These are phyloP conservation scores for human (Homo sapiens) DNA, from an alignment of 2,113 vertebrate genomes.

Conservation along the genomic window DNA sequence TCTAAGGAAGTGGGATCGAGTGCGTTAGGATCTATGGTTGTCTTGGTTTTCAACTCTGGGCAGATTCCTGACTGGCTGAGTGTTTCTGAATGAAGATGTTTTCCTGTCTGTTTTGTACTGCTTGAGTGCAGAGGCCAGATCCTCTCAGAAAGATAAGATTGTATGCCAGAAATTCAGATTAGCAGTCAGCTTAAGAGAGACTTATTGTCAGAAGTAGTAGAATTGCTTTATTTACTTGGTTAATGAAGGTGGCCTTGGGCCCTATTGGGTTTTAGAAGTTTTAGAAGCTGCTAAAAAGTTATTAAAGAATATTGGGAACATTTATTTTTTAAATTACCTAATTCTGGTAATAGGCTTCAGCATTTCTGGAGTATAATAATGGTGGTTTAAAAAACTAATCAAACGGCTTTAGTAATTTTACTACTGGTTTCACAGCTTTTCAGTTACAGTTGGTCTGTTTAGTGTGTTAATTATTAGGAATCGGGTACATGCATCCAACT, in stretches of 20 bases:
- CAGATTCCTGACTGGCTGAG: neutral
- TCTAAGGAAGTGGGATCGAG: too few relatives aligned
- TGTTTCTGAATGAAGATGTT: neutral
- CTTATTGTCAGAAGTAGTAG: neutral
- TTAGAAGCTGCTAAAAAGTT: slow-evolving; percentile 46
- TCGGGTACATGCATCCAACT: neutral
- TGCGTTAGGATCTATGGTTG: neutral
- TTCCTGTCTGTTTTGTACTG: neutral
- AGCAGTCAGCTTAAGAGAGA: neutral
- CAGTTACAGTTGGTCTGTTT: neutral
- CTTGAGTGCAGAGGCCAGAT: neutral
- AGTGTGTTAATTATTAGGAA: neutral
- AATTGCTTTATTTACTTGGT: neutral
- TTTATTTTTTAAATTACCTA: slow-evolving; percentile 5
- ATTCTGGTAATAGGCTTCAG: neutral
- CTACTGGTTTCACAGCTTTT: neutral
- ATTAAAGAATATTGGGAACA: neutral
- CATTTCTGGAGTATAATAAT: neutral
- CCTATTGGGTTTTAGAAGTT: neutral
- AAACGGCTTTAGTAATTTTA: neutral
- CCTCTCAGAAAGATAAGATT: neutral
- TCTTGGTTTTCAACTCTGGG: neutral
- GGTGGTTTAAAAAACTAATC: slow-evolving; percentile 35
- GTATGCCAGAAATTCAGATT: neutral
- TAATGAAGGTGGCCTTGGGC: neutral